phyloP scores from a whole-genome alignment of 2,888 invertebrate species.

The Azorinus chamasolen region DNA sequence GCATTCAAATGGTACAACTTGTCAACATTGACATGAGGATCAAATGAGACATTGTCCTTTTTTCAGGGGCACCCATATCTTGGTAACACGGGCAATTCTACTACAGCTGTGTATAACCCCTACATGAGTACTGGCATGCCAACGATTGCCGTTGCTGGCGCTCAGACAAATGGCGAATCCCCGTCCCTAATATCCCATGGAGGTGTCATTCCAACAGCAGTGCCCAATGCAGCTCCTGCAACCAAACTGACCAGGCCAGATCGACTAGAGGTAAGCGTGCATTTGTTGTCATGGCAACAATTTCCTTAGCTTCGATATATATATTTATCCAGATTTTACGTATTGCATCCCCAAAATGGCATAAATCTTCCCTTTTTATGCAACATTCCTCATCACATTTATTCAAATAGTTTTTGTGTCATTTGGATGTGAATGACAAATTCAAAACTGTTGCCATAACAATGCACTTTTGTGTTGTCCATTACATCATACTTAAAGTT shows the following conservation, averaged over 20 bases:
- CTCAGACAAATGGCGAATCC: slow-evolving; percentile 64
- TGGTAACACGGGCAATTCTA: slow-evolving; percentile 70
- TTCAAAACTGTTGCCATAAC: slow-evolving; percentile 15
- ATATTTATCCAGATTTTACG: too few relatives aligned
- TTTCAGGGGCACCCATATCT: slow-evolving; percentile 77
- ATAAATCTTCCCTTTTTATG: too few relatives aligned
- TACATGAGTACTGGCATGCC: slow-evolving; percentile 70
- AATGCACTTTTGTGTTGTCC: slow-evolving; percentile 13
- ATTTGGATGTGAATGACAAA: not conserved
- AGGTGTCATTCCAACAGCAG: slow-evolving; percentile 73
- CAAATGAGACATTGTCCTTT: slow-evolving; percentile 2
- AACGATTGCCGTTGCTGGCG: slow-evolving; percentile 65
- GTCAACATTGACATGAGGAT: too few relatives aligned
- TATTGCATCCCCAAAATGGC: too few relatives aligned
- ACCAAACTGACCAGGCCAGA: slow-evolving; percentile 97
- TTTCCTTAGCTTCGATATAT: too few relatives aligned
- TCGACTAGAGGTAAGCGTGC: slow-evolving; percentile 94
- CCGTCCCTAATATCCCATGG: slow-evolving; percentile 66
- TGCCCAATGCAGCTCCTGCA: slow-evolving; percentile 54
- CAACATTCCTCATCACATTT: too few relatives aligned
- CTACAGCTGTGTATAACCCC: slow-evolving; percentile 75
- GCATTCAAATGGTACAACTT: too few relatives aligned
- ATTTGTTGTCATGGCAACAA: slow-evolving; percentile 50
- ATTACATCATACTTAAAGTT: too few relatives aligned
- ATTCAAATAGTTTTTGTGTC: not conserved